Evolutionary conservation across 2,113 vertebrate genomes (phyloP).

Genomic region (Dipodomys ordii): DNA sequence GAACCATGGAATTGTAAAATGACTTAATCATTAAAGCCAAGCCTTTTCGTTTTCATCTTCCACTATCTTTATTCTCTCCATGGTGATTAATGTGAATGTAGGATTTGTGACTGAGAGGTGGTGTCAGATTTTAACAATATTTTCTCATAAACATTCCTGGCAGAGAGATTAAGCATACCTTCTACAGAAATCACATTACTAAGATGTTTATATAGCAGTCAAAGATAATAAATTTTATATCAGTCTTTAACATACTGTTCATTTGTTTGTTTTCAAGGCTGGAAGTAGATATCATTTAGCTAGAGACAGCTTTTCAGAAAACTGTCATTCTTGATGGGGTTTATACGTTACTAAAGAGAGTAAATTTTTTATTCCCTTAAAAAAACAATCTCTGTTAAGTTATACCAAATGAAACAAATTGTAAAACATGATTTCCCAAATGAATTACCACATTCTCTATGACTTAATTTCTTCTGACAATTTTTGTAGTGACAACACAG

Average conservation of each 20-base stretch:
- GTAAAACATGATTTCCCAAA: slow-evolving; percentile 76
- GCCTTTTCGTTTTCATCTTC: background rate
- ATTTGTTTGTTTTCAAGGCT: slow-evolving; percentile 68
- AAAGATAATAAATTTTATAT: slow-evolving; percentile 70
- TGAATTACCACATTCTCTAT: slow-evolving; percentile 81
- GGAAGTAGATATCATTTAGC: slow-evolving; percentile 72
- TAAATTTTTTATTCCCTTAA: slow-evolving; percentile 29
- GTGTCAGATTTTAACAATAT: slow-evolving; percentile 27
- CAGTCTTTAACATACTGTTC: slow-evolving; percentile 28
- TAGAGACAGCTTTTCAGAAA: slow-evolving; percentile 70
- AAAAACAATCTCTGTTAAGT: slow-evolving; percentile 59
- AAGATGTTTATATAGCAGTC: slow-evolving; percentile 51
- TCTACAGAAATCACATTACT: slow-evolving; percentile 62
- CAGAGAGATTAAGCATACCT: slow-evolving; percentile 58
- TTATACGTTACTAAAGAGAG: slow-evolving; percentile 70
- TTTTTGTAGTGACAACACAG: slow-evolving; percentile 74
- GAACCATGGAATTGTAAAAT: slow-evolving; percentile 23
- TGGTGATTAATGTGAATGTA: background rate
- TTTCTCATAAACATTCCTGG: slow-evolving; percentile 18
- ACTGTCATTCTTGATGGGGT: slow-evolving; percentile 64
- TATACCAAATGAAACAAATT: slow-evolving; percentile 77
- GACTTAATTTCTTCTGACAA: slow-evolving; percentile 83
- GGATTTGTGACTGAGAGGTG: slow-evolving; percentile 46
- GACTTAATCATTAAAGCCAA: background rate
- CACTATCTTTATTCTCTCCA: background rate